Evolutionary conservation across 2,797 vertebrate species (phyloP).

Genomic region (Diplodus puntazzo): DNA sequence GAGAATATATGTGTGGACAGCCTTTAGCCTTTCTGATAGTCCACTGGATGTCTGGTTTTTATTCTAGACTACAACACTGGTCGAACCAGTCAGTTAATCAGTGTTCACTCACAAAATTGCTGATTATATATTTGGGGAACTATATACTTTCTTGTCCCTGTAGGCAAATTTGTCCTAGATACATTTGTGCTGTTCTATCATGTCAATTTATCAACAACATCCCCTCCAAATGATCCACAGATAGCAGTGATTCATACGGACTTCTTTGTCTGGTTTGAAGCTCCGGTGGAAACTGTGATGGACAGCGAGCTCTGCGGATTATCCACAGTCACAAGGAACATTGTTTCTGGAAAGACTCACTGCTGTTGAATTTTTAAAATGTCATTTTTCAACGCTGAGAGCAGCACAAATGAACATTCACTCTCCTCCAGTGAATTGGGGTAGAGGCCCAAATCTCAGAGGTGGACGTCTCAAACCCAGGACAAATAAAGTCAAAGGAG

Average conservation of each 20-base stretch:
- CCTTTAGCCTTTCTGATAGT: slow-evolving; percentile 43
- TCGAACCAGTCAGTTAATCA: slow-evolving; percentile 11
- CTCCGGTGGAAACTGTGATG: slow-evolving; percentile 8
- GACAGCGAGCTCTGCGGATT: slow-evolving; percentile 5
- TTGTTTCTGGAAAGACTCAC: slow-evolving; percentile 27
- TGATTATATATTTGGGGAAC: too few species aligned
- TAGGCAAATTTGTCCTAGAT: too few species aligned
- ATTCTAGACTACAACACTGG: slow-evolving; percentile 6
- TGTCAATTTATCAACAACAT: too few species aligned
- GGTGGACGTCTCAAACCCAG: neutral
- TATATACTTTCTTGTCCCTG: too few species aligned
- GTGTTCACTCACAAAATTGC: neutral
- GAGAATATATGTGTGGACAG: slow-evolving; percentile 25
- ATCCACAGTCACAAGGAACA: slow-evolving; percentile 1
- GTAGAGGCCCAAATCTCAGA: slow-evolving; percentile 1
- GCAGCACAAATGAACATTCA: neutral
- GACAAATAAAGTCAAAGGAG: neutral
- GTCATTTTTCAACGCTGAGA: slow-evolving; percentile 20
- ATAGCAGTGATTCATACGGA: neutral
- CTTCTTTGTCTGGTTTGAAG: neutral
- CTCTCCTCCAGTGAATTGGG: neutral
- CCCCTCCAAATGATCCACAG: neutral
- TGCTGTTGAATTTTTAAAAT: slow-evolving; percentile 49
- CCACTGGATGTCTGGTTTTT: slow-evolving; percentile 16
- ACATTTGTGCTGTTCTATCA: too few species aligned